phyloP scores from a whole-genome alignment of 92 coral and sea anemone genomes.

The Palythoa grandiflora region DNA sequence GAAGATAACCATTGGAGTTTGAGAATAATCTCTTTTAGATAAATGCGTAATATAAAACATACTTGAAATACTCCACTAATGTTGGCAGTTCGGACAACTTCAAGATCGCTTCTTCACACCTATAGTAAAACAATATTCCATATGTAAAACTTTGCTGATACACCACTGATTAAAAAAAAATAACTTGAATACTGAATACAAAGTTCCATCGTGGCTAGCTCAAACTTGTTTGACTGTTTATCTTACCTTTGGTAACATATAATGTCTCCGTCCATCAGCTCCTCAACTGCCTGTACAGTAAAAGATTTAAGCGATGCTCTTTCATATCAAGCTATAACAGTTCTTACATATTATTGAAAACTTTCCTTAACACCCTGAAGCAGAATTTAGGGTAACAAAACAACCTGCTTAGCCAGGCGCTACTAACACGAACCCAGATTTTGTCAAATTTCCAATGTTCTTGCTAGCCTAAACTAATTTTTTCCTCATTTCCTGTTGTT shows the following conservation, averaged over 20 bases:
- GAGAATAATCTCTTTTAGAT: no score
- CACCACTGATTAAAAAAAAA: not conserved
- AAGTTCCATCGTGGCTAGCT: not conserved
- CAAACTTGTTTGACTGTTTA: not conserved
- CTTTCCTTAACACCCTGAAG: no score
- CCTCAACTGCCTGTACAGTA: constrained; percentile 86
- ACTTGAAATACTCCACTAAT: constrained; percentile 36
- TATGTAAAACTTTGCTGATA: not conserved
- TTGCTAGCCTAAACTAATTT: no score
- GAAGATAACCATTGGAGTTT: no score
- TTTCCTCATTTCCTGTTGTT: no score
- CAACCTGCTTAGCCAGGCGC: no score
- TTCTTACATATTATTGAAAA: not conserved
- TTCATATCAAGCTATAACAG: not conserved
- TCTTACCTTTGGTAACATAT: constrained; percentile 91
- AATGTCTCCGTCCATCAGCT: constrained; percentile 97
- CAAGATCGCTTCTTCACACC: constrained; percentile 29
- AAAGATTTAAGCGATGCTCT: not conserved
- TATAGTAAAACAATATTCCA: not conserved
- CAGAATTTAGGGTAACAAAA: no score
- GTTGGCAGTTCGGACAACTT: constrained; percentile 23
- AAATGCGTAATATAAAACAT: not conserved
- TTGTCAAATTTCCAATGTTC: no score
- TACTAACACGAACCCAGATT: no score
- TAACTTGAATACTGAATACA: not conserved